Evolutionary conservation across 2,888 invertebrate species (phyloP), one percentile per base, ranked within the genome.

Genomic region (Pycnomerus fuliginosus): DNA sequence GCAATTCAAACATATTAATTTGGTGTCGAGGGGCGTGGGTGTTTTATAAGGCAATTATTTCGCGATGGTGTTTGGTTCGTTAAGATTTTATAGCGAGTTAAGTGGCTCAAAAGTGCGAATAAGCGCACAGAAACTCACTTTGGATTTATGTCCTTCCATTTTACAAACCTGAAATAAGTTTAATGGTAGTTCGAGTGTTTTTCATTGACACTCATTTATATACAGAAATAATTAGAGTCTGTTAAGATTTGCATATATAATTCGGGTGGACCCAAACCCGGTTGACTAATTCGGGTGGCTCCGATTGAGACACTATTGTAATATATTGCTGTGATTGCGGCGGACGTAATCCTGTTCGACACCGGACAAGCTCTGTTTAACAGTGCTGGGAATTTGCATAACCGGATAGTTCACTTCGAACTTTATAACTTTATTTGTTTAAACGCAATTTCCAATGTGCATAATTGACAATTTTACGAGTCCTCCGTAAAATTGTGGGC

Each of bases 1-100:
- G 44, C 43, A 41, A 48, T 44, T 48, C 35, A 37, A 48, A 44
- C 41, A 47, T 46, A 44, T 51, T 53, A 53, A 52, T 52, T 53
- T 48, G 23, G 38, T 35, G 39, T 34, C 29, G 36, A 30, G 24
- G 27, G 7, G 23, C 23, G 55, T 55, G 5, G 52, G 56, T 53
- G 45, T 55, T 56, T 54, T 56, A 56, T 48, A 43, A 40, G 41
- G 52, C 55, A 56, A 53, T 56, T 55, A 56, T 48, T 50, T 48
- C 44, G 39, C 42, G 46, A 32, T 41, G 44, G 34, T 41, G 30
- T 24, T 35, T 37, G 50, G 41, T 52, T 57, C 50, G 46, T 55
- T 52, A 43, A 37, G 44, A 49, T 55, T 55, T 57, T 57, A 57
- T 53, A 47, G 41, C 8, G 33, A 38, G 50, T 51, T 50, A 51